These are phyloP conservation scores for Odontamblyopus lacepedii DNA, from an alignment of 2,797 vertebrate genomes.

Conservation along the genomic window DNA sequence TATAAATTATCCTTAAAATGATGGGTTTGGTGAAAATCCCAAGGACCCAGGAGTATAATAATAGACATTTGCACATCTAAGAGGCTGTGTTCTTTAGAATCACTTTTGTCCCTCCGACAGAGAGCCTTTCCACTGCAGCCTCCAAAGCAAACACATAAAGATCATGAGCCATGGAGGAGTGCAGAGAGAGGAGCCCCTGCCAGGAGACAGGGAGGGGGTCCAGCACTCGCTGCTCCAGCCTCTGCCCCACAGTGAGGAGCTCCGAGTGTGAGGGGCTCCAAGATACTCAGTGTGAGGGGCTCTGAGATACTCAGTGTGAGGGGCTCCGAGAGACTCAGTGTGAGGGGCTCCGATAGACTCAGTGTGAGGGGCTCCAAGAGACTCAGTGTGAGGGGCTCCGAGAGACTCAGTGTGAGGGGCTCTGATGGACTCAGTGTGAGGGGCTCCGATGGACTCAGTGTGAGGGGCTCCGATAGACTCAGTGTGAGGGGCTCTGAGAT, in stretches of 20 bases:
- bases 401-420: no score
- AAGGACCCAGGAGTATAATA: slow-evolving; percentile 56
- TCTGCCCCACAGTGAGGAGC: slow-evolving; percentile 55
- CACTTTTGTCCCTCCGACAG: slow-evolving; percentile 51
- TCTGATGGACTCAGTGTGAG: no score
- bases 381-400: no score
- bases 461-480: no score
- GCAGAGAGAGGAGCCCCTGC: slow-evolving; percentile 58
- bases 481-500: no score
- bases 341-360: no score
- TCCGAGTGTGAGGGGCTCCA: background rate
- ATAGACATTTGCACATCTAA: slow-evolving; percentile 61
- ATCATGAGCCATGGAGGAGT: slow-evolving; percentile 65
- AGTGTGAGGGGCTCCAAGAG: no score
- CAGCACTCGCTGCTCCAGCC: slow-evolving; percentile 40
- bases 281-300: no score
- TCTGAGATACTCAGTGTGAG: no score
- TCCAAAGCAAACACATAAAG: slow-evolving; percentile 80
- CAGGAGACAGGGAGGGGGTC: slow-evolving; percentile 58
- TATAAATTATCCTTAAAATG: slow-evolving; percentile 52
- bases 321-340: no score
- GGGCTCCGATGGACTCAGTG: no score
- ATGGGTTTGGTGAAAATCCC: slow-evolving; percentile 52
- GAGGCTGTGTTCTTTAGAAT: slow-evolving; percentile 45
- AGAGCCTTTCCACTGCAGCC: slow-evolving; percentile 58